Evolutionary conservation across 2,888 invertebrate genomes (phyloP).

Genomic region (Liopterus haemorrhoidalis): DNA sequence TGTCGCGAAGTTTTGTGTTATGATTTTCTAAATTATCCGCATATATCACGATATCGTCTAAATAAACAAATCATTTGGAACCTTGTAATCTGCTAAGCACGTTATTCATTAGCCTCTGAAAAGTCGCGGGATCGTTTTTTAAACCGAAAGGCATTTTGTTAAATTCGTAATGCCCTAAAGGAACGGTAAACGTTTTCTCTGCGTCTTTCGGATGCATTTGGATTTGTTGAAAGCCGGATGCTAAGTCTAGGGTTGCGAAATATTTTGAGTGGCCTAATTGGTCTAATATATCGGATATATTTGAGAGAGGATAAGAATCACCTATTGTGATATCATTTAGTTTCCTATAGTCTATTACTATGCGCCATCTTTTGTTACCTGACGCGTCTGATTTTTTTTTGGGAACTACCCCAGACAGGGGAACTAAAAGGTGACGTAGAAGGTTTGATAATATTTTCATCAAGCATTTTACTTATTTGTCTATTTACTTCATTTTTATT

Average conservation of each 20-base stretch:
- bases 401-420: too few relatives aligned
- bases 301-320: constrained; percentile 29
- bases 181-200: too few relatives aligned
- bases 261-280: constrained; percentile 23
- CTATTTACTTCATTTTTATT: constrained; percentile 24
- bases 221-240: constrained; percentile 24
- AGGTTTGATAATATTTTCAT: too few relatives aligned
- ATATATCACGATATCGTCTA: constrained; percentile 37
- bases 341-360: constrained; percentile 30
- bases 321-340: constrained; percentile 29
- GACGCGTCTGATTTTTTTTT: too few relatives aligned
- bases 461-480: too few relatives aligned
- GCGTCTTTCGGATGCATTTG: constrained; percentile 15
- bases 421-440: too few relatives aligned
- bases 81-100: too few relatives aligned
- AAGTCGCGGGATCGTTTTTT: too few relatives aligned
- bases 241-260: constrained; percentile 24
- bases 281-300: constrained; percentile 23
- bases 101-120: too few relatives aligned
- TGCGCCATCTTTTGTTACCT: constrained; percentile 32
- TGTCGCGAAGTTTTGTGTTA: constrained; percentile 13
- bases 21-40: constrained; percentile 27
- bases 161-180: too few relatives aligned
- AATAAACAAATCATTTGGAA: too few relatives aligned
- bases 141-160: too few relatives aligned